A percentile compares a stretch with the other conserved stretches of the same genome.
These are phyloP conservation scores for Rhea pennata DNA, from an alignment of 2,113 vertebrate species.

Conservation along the genomic window DNA sequence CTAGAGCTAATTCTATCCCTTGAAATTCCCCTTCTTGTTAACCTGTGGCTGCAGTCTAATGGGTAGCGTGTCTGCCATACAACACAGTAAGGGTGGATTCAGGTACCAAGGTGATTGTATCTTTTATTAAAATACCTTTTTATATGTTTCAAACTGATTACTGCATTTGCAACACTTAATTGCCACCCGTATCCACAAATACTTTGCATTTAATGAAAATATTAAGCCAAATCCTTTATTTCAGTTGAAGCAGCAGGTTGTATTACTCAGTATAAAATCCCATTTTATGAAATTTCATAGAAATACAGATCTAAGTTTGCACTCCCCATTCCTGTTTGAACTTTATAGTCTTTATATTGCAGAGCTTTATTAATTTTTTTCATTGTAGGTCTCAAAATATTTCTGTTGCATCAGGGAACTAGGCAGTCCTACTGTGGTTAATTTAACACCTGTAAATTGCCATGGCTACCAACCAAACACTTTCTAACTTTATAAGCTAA, in stretches of 20 bases:
- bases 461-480: slow-evolving; percentile 27
- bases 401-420: slow-evolving; percentile 31
- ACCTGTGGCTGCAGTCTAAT: slow-evolving; percentile 43
- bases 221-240: slow-evolving; percentile 55
- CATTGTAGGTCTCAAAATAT: slow-evolving; percentile 26
- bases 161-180: slow-evolving; percentile 72
- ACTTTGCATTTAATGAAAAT: slow-evolving; percentile 71
- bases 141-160: slow-evolving; percentile 70
- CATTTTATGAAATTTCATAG: slow-evolving; percentile 47
- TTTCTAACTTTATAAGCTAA: slow-evolving; percentile 8
- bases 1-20: slow-evolving; percentile 68
- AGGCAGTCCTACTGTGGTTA: slow-evolving; percentile 6
- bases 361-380: slow-evolving; percentile 39
- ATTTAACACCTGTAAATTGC: slow-evolving; percentile 53
- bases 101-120: slow-evolving; percentile 51
- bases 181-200: slow-evolving; percentile 67
- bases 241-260: slow-evolving; percentile 43
- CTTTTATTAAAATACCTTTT: slow-evolving; percentile 72
- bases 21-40: slow-evolving; percentile 65
- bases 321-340: slow-evolving; percentile 15
- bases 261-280: neutral
- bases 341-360: slow-evolving; percentile 38
- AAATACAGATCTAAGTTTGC: slow-evolving; percentile 17
- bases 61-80: slow-evolving; percentile 40
- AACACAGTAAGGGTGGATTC: slow-evolving; percentile 41